Evolutionary conservation across 2,797 vertebrate species (phyloP).

Genomic region (Alectoris magna): DNA sequence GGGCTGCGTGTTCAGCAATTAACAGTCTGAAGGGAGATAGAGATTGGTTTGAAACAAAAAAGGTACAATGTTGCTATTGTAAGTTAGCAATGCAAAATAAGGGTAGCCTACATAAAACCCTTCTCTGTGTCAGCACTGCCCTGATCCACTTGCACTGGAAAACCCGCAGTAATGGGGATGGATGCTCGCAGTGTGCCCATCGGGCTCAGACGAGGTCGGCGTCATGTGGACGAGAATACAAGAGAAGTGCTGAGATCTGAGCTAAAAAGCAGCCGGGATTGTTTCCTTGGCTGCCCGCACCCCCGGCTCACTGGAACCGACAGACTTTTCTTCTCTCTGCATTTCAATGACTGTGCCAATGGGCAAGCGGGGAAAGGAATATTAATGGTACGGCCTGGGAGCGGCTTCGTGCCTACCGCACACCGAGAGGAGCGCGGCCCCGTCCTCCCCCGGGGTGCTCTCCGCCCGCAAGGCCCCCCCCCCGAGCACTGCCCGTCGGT

Average conservation of each 20-base stretch:
- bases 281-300: conserved; percentile 33
- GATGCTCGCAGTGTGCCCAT: neutral
- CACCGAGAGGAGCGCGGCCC: neutral
- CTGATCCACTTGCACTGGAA: conserved; percentile 16
- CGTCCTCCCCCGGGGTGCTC: neutral
- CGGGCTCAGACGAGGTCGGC: neutral
- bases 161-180: neutral
- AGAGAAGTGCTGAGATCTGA: neutral
- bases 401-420: neutral
- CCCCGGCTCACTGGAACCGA: conserved; percentile 56
- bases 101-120: conserved; percentile 13
- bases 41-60: neutral
- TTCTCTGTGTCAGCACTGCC: conserved; percentile 20
- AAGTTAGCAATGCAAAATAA: conserved; percentile 8
- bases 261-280: neutral
- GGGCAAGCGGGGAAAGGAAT: conserved; percentile 73
- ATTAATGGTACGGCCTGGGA: conserved; percentile 57
- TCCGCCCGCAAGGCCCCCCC: neutral
- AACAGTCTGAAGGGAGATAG: neutral
- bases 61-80: neutral
- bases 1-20: neutral
- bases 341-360: conserved; percentile 77
- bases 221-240: neutral
- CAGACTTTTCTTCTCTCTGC: conserved; percentile 69
- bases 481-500: neutral